These are phyloP conservation scores for Anabacerthia variegaticeps DNA, from an alignment of 2,797 vertebrate genomes.

Conservation along the genomic window DNA sequence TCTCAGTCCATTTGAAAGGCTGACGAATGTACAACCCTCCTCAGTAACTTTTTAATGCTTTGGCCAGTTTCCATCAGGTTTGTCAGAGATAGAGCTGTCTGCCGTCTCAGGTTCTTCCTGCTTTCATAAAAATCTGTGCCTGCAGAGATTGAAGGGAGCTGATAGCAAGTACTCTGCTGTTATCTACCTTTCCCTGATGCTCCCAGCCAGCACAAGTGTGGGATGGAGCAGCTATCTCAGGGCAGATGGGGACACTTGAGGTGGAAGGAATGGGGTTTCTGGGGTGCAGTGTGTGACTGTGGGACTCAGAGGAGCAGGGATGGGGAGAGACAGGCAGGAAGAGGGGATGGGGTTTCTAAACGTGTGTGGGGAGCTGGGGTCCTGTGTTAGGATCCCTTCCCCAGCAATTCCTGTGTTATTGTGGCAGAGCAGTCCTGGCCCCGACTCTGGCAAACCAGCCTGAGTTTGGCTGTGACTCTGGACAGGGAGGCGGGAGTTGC, in stretches of 20 bases:
- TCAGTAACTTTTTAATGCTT: background rate
- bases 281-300: background rate
- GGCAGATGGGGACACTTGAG: rapidly evolving
- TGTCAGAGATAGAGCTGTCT: background rate
- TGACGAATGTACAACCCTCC: rapidly evolving
- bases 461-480: rapidly evolving
- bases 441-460: background rate
- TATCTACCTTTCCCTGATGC: background rate
- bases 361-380: background rate
- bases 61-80: background rate
- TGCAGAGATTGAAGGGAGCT: background rate
- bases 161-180: background rate
- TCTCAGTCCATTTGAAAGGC: background rate
- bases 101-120: background rate
- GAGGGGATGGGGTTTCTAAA: background rate
- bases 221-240: background rate
- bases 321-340: rapidly evolving
- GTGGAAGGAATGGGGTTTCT: background rate
- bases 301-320: background rate
- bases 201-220: rapidly evolving
- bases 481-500: rapidly evolving
- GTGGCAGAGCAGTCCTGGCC: background rate
- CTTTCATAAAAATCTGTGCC: background rate
- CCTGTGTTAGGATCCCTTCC: too few relatives aligned
- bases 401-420: background rate